These are phyloP conservation scores for Cercopithecus petaurista DNA, from an alignment of 2,797 vertebrate species.

Conservation along the genomic window DNA sequence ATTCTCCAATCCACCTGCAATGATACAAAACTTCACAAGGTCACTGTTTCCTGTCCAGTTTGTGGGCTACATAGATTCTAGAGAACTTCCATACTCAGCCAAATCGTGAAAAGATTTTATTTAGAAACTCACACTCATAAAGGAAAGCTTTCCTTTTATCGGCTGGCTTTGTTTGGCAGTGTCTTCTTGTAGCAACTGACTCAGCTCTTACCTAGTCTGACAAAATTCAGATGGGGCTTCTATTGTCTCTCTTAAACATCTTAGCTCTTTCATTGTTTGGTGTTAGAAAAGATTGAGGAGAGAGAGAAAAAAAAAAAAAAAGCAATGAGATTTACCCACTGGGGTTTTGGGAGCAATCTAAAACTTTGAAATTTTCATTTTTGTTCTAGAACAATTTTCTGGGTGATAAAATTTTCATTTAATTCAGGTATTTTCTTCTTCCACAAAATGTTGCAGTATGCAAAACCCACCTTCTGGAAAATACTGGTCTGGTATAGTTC, in stretches of 20 bases:
- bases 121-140: background rate
- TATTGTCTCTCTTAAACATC: background rate
- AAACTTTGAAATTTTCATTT: background rate
- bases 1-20: constrained; percentile 4
- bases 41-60: background rate
- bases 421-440: background rate
- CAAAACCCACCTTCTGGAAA: background rate
- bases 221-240: background rate
- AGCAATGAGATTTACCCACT: background rate
- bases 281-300: background rate
- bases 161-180: background rate
- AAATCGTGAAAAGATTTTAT: constrained; percentile 27
- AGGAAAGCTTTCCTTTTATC: background rate
- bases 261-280: background rate
- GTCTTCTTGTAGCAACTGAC: background rate
- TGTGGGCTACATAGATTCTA: background rate
- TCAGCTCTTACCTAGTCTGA: background rate
- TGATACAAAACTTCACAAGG: background rate
- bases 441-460: background rate
- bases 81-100: background rate
- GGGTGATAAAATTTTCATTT: background rate
- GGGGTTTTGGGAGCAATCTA: background rate
- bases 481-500: background rate
- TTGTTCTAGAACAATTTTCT: background rate
- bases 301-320: background rate